These are phyloP conservation scores for Dryobota labecula DNA, from an alignment of 2,888 invertebrate genomes.

Conservation along the genomic window DNA sequence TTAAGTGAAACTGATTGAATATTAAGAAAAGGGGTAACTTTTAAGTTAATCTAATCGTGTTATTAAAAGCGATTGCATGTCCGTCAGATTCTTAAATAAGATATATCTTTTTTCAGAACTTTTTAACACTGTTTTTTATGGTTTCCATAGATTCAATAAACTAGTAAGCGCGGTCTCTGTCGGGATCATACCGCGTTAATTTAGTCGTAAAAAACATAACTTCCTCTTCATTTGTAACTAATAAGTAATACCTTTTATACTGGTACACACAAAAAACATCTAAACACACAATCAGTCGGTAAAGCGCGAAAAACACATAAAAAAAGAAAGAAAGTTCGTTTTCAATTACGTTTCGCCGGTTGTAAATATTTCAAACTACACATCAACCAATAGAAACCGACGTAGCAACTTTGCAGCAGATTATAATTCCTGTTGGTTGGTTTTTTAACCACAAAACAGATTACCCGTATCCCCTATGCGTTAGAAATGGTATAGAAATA, in stretches of 20 bases:
- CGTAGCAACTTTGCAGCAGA: constrained; percentile 66
- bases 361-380: constrained; percentile 69
- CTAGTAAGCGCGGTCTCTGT: too few species aligned
- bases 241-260: not conserved
- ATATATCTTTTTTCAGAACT: too few species aligned
- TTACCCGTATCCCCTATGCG: constrained; percentile 87
- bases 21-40: too few species aligned
- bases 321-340: constrained; percentile 66
- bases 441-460: constrained; percentile 82
- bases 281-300: constrained; percentile 42
- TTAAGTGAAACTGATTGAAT: too few species aligned
- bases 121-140: too few species aligned
- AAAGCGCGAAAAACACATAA: constrained; percentile 38
- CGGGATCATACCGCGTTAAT: too few species aligned
- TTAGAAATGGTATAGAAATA: constrained; percentile 73
- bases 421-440: constrained; percentile 64
- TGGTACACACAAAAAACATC: not conserved
- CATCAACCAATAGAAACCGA: constrained; percentile 66
- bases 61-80: too few species aligned
- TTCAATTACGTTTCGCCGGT: constrained; percentile 73
- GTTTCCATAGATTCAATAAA: too few species aligned
- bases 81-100: too few species aligned
- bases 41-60: too few species aligned
- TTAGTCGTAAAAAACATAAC: constrained; percentile 17
- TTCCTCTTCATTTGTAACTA: not conserved